Evolutionary conservation across 2,888 invertebrate genomes (phyloP).

Genomic region (Apoda limacodes): DNA sequence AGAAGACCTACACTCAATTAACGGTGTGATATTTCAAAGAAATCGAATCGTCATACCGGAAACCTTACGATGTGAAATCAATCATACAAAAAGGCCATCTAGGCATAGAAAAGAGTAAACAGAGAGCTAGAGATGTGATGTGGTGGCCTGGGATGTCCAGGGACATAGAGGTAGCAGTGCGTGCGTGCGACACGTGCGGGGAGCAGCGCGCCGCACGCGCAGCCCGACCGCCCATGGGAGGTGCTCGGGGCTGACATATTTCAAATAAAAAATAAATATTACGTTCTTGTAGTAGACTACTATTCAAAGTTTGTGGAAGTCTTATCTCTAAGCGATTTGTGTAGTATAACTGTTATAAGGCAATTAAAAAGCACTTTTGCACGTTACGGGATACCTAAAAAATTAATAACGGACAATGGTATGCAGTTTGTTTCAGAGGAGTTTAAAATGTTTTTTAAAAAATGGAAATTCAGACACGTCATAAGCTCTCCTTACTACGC

Average conservation of each 20-base stretch:
- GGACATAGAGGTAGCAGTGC: conserved; percentile 20
- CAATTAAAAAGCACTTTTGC: conserved; percentile 16
- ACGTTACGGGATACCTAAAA: conserved; percentile 16
- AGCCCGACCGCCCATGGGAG: conserved; percentile 15
- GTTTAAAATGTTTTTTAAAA: conserved; percentile 10
- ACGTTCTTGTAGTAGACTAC: conserved; percentile 14
- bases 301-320: conserved; percentile 19
- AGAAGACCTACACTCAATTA: conserved; percentile 13
- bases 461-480: conserved; percentile 12
- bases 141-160: conserved; percentile 24
- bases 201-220: conserved; percentile 12
- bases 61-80: conserved; percentile 16
- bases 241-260: conserved; percentile 19
- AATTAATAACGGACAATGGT: conserved; percentile 18
- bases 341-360: conserved; percentile 6
- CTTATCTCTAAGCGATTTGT: conserved; percentile 3
- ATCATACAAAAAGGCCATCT: conserved; percentile 24
- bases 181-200: conserved; percentile 16
- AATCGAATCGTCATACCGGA: conserved; percentile 20
- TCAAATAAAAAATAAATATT: conserved; percentile 14
- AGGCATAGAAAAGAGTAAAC: conserved; percentile 23
- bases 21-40: conserved; percentile 20
- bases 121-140: conserved; percentile 23
- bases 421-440: conserved; percentile 12
- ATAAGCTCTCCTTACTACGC: conserved; percentile 13